Conservation (phyloP, 23 tunicate species). For the Trididemnum clinides region DNA sequence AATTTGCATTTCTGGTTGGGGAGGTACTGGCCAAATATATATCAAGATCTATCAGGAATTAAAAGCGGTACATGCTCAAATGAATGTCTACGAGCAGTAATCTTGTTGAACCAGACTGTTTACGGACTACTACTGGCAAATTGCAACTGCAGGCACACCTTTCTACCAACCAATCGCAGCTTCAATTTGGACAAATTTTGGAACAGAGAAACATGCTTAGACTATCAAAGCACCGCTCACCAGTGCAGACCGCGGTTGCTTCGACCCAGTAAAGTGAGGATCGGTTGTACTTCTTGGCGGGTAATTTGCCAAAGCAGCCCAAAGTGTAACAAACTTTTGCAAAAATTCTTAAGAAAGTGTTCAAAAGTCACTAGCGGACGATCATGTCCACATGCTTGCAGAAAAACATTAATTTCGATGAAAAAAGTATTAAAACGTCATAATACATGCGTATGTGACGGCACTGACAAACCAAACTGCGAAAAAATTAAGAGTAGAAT, state of each 20-base stretch:
- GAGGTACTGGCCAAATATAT: neutral
- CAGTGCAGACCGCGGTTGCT: slow-evolving; percentile 32
- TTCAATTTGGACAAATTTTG: neutral
- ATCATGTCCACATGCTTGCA: neutral
- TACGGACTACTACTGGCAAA: slow-evolving; percentile 45
- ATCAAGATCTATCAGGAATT: neutral
- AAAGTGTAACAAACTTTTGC: slow-evolving; percentile 17
- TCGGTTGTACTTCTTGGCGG: slow-evolving; percentile 31
- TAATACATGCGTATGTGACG: slow-evolving; percentile 43
- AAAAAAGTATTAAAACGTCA: neutral
- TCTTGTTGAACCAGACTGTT: slow-evolving; percentile 25
- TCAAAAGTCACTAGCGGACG: slow-evolving; percentile 41
- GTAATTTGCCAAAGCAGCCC: slow-evolving; percentile 24
- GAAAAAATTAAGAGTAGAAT: slow-evolving; percentile 8
- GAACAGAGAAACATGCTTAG: neutral
- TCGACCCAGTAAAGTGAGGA: neutral
- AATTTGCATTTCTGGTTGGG: neutral
- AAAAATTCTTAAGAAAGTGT: slow-evolving; percentile 15
- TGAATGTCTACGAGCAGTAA: slow-evolving; percentile 18
- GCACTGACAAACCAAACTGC: slow-evolving; percentile 11
- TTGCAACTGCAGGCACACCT: slow-evolving; percentile 27
- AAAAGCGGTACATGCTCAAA: neutral
- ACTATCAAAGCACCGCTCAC: slow-evolving; percentile 26
- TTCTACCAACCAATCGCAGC: neutral
- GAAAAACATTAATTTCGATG: neutral